These are phyloP conservation scores for Brachyalestes nurse DNA, from an alignment of 2,797 vertebrate genomes.

Conservation along the genomic window DNA sequence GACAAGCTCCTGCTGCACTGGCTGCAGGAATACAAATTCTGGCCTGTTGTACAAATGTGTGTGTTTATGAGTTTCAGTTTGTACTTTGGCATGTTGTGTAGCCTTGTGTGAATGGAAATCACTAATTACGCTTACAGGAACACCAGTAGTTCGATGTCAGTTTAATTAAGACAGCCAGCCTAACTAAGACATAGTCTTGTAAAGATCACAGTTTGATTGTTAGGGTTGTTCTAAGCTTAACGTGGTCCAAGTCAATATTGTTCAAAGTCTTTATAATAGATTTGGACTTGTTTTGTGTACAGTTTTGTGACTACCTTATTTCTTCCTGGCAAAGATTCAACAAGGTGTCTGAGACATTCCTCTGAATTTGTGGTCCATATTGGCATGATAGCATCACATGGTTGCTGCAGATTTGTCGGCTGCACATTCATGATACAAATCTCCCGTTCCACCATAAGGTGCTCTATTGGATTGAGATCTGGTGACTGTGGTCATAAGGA, in stretches of 20 bases:
- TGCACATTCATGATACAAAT: constrained; percentile 65
- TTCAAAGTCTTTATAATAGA: neutral
- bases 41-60: neutral
- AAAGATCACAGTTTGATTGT: neutral
- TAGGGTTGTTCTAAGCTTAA: neutral
- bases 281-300: neutral
- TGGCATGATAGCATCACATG: constrained; percentile 60
- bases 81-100: constrained; percentile 36
- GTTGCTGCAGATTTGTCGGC: constrained; percentile 68
- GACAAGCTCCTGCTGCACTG: constrained; percentile 12
- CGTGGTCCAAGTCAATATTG: neutral
- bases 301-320: too few relatives aligned
- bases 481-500: constrained; percentile 30
- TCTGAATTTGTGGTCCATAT: constrained; percentile 9
- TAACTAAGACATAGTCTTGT: neutral
- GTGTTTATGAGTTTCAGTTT: constrained; percentile 14
- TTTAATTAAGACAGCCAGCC: neutral
- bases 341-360: neutral
- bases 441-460: constrained; percentile 57
- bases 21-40: neutral
- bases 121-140: neutral
- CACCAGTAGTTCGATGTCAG: neutral
- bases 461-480: too few relatives aligned
- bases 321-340: too few relatives aligned
- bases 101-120: neutral